phyloP scores from a whole-genome alignment of 2,888 invertebrate species.

The Ennomos erosarius region DNA sequence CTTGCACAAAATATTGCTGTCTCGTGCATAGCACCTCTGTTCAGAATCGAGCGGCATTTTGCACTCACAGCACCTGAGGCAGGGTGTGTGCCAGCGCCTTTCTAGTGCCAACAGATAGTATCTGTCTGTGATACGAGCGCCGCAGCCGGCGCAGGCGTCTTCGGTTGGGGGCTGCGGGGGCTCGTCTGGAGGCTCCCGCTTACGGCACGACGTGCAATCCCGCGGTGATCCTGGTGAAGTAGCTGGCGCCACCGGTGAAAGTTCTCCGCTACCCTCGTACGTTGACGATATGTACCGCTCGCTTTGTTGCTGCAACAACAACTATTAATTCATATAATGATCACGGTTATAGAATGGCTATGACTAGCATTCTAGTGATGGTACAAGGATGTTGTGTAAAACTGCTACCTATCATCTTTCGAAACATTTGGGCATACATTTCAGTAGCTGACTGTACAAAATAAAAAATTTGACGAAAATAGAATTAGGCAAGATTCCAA shows the following conservation, averaged over 20 bases:
- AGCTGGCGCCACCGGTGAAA: conserved; percentile 90
- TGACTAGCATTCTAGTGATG: no score
- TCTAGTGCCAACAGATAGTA: conserved; percentile 97
- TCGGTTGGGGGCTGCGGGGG: conserved; percentile 72
- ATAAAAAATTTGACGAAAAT: no score
- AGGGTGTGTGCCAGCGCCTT: conserved; percentile 96
- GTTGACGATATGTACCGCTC: conserved; percentile 87
- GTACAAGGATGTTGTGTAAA: no score
- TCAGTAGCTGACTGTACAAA: no score
- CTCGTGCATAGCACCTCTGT: conserved; percentile 95
- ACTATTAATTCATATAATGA: conserved; percentile 14
- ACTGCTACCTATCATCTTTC: no score
- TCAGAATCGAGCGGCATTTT: conserved; percentile 95
- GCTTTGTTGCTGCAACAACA: conserved; percentile 87
- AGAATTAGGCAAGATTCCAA: no score
- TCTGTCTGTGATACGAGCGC: conserved; percentile 93
- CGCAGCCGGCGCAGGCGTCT: conserved; percentile 94
- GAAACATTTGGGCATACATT: no score
- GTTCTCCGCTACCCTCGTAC: conserved; percentile 90
- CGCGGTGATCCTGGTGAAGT: conserved; percentile 86
- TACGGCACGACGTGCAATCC: conserved; percentile 86
- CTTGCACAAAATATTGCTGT: conserved; percentile 98
- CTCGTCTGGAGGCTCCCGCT: conserved; percentile 83
- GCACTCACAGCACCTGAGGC: conserved; percentile 96
- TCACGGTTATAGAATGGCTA: no score